Percentiles rank a stretch among this genome's conserved stretches.
Evolutionary conservation across 2,113 vertebrate species (phyloP).

Genomic region (Pandion haliaetus): DNA sequence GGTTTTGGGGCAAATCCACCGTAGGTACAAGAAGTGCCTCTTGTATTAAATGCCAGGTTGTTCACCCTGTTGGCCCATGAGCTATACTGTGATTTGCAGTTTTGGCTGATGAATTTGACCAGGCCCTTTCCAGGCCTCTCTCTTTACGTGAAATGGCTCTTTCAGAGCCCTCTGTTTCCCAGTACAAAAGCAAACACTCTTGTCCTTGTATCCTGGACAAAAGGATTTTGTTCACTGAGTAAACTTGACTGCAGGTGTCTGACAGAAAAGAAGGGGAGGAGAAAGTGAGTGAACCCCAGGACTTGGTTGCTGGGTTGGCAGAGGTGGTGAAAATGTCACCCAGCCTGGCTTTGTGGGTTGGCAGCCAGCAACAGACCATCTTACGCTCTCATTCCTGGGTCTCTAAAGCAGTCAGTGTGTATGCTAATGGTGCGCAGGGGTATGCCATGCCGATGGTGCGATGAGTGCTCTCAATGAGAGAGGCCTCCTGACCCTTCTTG

Average conservation of each 20-base stretch:
- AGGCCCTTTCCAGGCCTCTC: not conserved
- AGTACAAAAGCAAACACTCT: not conserved
- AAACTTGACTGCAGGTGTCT: not conserved
- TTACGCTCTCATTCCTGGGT: not conserved
- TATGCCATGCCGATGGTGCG: rapidly evolving
- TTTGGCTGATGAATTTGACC: not conserved
- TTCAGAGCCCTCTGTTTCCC: not conserved
- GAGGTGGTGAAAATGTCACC: not conserved
- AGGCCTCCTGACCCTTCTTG: not conserved
- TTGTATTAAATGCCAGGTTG: not conserved
- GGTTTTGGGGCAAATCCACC: not conserved
- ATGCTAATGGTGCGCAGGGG: rapidly evolving
- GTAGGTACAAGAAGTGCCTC: not conserved
- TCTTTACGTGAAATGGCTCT: not conserved
- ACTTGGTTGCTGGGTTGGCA: not conserved
- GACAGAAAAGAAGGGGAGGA: not conserved
- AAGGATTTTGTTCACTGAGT: not conserved
- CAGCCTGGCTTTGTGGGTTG: not conserved
- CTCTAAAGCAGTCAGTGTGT: not conserved
- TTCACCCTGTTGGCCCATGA: not conserved
- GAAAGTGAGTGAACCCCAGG: not conserved
- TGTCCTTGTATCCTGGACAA: not conserved
- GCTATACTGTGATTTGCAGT: not conserved
- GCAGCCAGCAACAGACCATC: not conserved
- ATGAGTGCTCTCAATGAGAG: not conserved